phyloP scores from a whole-genome alignment of 2,888 invertebrate genomes.

The Polyploca ridens region DNA sequence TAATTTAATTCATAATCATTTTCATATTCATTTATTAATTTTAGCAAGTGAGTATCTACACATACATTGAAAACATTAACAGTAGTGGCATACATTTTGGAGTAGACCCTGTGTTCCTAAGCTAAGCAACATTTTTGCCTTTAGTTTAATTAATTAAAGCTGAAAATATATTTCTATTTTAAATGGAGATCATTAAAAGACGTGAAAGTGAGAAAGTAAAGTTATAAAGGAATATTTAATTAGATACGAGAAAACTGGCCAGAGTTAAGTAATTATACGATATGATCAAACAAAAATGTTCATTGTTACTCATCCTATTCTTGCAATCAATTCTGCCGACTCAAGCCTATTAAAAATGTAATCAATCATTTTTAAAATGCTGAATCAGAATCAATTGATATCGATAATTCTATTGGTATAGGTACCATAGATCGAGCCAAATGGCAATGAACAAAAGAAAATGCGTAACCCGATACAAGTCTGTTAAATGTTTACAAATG shows the following conservation, averaged over 20 bases:
- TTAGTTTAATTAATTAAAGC: not conserved
- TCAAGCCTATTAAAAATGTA: conserved; percentile 35
- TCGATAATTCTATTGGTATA: conserved; percentile 7
- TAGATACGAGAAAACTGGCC: not conserved
- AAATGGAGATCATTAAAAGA: not conserved
- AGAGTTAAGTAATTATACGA: not conserved
- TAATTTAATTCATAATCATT: too few species aligned
- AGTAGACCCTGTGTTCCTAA: too few species aligned
- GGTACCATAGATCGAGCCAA: conserved; percentile 38
- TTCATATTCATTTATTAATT: too few species aligned
- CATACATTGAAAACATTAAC: too few species aligned
- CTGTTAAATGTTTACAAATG: conserved; percentile 78
- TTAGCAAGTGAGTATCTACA: too few species aligned
- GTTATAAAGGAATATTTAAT: not conserved
- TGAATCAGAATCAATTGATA: conserved; percentile 29
- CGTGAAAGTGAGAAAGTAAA: not conserved
- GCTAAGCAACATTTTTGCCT: too few species aligned
- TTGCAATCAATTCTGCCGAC: conserved; percentile 23
- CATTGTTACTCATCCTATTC: conserved; percentile 22
- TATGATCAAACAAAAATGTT: not conserved
- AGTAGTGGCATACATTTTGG: too few species aligned
- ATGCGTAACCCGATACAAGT: conserved; percentile 74
- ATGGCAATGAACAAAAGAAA: conserved; percentile 61
- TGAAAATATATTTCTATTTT: not conserved
- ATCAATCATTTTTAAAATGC: conserved; percentile 37